A percentile compares a stretch with the other conserved stretches of the same genome.
Evolutionary conservation across 2,797 vertebrate species (phyloP).

Genomic region (Sebastes hubbsi): DNA sequence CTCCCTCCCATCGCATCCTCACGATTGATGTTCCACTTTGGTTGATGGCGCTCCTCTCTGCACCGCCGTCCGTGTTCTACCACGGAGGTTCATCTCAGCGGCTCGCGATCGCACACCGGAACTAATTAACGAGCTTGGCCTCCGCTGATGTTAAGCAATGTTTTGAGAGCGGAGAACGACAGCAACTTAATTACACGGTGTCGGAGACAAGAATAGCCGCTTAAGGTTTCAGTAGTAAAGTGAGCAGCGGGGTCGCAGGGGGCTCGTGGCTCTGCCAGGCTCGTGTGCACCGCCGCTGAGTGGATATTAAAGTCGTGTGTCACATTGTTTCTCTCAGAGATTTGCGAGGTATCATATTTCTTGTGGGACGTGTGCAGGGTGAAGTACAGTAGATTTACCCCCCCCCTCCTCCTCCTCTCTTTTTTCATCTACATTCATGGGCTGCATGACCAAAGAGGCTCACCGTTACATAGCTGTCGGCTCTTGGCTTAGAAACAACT

Average conservation of each 20-base stretch:
- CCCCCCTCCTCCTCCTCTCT: background rate
- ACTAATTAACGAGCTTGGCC: constrained; percentile 77
- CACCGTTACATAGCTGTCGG: background rate
- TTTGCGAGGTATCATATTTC: constrained; percentile 53
- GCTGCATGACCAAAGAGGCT: constrained; percentile 20
- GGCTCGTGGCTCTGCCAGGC: constrained; percentile 19
- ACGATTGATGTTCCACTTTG: constrained; percentile 76
- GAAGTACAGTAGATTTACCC: constrained; percentile 33
- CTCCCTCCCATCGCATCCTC: constrained; percentile 42
- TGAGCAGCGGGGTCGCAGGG: constrained; percentile 9
- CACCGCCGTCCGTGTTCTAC: background rate
- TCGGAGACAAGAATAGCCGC: constrained; percentile 58
- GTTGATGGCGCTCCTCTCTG: constrained; percentile 43
- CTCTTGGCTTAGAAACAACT: constrained; percentile 1
- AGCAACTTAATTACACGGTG: constrained; percentile 75
- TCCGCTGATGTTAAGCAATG: constrained; percentile 72
- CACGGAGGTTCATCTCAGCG: constrained; percentile 42
- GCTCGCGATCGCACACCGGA: constrained; percentile 67
- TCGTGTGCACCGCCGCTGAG: constrained; percentile 18
- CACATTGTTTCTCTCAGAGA: constrained; percentile 55
- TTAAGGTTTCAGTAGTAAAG: constrained; percentile 48
- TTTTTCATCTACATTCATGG: background rate
- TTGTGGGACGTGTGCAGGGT: constrained; percentile 24
- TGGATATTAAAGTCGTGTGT: constrained; percentile 56
- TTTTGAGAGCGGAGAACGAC: constrained; percentile 63